Evolutionary conservation across 2,888 invertebrate species (phyloP), one percentile per base, ranked within the genome.

Genomic region (Acanthosoma haemorrhoidale): DNA sequence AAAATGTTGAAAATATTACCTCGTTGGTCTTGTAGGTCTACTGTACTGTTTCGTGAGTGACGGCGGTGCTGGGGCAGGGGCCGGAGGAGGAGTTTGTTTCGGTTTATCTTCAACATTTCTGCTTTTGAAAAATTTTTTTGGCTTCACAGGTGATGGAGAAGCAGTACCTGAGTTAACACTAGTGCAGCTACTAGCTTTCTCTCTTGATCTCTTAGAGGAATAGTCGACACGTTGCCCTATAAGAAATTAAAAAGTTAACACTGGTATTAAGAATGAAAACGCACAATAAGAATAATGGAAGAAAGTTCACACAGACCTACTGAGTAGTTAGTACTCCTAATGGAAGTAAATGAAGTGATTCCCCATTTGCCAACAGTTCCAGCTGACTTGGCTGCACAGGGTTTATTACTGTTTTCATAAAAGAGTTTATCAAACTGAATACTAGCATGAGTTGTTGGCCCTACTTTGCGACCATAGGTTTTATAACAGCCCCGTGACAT

Each of bases 341-440:
- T 90, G 3, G 94, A 94, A 25, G 94, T 94, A 81, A 94, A 94
- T 74, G 94, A 93, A 77, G 94, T 94, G 80, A 92, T 92, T 76
- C 94, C 94, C 94, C 94, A 95, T 84, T 94, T 92, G 76, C 94
- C 94, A 75, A 94, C 90, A 34, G 92, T 92, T 74, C 94, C 94
- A 75, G 94, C 91, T 32, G 94, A 93, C 75, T 92, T 88, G 66
- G 94, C 91, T 69, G 93, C 93, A 67, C 92, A 88, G 8, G 94
- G 94, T 77, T 90, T 89, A 80, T 92, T 94, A 79, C 89, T 91
- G 80, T 91, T 92, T 78, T 89, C 88, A 79, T 91, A 83, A 76
- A 86, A 83, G 73, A 85, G 79, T 77, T 84, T 85, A 77, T 87
- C 87, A 78, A 88, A 87, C 76, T 86, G 86, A 74, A 87, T 85